phyloP scores from a whole-genome alignment of 1,140 invertebrate genomes.

The Hydropsyche tenuis region DNA sequence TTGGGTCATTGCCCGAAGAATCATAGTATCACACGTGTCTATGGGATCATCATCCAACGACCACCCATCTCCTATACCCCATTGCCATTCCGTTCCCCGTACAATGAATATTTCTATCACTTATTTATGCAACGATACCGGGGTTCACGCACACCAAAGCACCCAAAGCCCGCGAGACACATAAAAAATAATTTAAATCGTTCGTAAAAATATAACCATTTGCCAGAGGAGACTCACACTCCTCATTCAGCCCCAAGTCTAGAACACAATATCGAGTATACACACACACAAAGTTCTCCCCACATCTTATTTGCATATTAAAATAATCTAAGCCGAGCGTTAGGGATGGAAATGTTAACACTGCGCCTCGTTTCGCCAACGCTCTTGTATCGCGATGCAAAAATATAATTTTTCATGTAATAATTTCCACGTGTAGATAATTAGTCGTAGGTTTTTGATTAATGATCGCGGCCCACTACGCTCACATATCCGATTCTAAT shows the following conservation, averaged over 20 bases:
- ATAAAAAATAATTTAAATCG: constrained; percentile 51
- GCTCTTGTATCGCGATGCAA: constrained; percentile 13
- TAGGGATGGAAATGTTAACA: constrained; percentile 47
- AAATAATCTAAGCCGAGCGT: constrained; percentile 48
- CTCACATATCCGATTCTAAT: no score
- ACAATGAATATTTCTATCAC: constrained; percentile 40
- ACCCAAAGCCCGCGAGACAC: constrained; percentile 45
- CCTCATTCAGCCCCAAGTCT: constrained; percentile 27
- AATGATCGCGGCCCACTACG: no score
- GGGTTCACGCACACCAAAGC: constrained; percentile 9
- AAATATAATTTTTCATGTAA: neutral
- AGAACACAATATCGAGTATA: constrained; percentile 18
- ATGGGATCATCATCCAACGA: constrained; percentile 25
- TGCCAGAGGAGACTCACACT: constrained; percentile 33
- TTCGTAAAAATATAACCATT: constrained; percentile 49
- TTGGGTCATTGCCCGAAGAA: neutral
- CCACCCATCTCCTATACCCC: constrained; percentile 1
- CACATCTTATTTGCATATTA: constrained; percentile 50
- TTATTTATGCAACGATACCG: constrained; percentile 38
- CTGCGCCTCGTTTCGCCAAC: constrained; percentile 11
- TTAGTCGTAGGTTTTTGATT: no score
- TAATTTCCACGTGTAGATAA: neutral
- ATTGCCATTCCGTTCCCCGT: neutral
- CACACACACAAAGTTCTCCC: constrained; percentile 30
- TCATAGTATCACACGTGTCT: constrained; percentile 6